Evolutionary conservation across 2,888 invertebrate genomes (phyloP), one percentile per base, ranked within the genome.

Genomic region (Caenorhabditis wallacei): DNA sequence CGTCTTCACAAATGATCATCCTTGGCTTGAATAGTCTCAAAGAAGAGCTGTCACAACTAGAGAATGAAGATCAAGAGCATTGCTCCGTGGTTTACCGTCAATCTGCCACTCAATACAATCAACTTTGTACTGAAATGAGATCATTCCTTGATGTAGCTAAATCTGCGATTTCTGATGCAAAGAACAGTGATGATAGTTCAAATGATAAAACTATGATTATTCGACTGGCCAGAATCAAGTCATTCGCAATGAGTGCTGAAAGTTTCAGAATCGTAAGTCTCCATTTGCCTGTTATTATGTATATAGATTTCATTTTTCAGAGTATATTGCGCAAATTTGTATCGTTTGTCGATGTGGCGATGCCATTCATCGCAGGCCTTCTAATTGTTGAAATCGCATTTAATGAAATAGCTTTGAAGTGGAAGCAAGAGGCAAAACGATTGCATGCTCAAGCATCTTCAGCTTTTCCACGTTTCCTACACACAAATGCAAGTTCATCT

Each of bases 311-410:
- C 0, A 11, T 8, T 56, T 69, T 85, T 66, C 74, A 85, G 85
- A 78, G 63, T 22, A 40, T 84, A 11, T 57, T 84, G 1, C 48
- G 74, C 11, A 86, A 81, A 26, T 86, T 63, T 56, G 64, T 81
- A 10, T 84, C 87, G 2, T 87, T 87, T 35, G 74, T 85, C 20
- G 87, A 87, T 61, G 82, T 87, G 4, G 68, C 80, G 1, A 70
- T 79, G 66, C 79, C 83, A n/a, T 87, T 85, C 46, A 26, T 85
- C 2, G 61, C 79, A 18, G 85, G 80, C 22, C 56, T 79, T 26
- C 61, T 83, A 4, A 22, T 83, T 16, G 59, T 80, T 22, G 83
- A 83, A 26, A 70, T 79, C 13, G 70, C 61, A 10, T 69, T 83
- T 20, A 75, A 75, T 20, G 54, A 70, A 40, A 69, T 64, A 20